Conservation (phyloP, 2,797 vertebrate species). For the Gallinago stenura region DNA sequence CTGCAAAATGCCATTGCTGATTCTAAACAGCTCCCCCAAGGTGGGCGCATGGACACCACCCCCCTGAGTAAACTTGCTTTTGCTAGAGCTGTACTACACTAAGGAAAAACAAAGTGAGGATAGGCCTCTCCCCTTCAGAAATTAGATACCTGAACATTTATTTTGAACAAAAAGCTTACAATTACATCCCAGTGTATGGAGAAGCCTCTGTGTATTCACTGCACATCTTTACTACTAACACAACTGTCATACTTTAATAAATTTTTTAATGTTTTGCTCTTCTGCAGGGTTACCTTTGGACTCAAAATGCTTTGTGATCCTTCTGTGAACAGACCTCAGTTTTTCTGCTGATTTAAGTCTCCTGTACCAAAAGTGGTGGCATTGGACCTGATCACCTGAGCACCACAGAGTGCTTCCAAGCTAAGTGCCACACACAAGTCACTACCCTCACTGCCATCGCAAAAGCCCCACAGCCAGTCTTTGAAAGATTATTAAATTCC, state of each 20-base stretch:
- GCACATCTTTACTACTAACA: not conserved
- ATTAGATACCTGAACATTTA: not conserved
- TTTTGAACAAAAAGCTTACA: not conserved
- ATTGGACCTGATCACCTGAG: not conserved
- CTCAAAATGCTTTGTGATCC: not conserved
- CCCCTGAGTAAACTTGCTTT: not conserved
- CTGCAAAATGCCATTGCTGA: not conserved
- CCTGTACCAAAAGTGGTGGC: not conserved
- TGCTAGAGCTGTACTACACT: not conserved
- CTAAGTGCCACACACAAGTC: not conserved
- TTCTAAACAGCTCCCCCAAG: not conserved
- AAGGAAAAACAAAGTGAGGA: not conserved
- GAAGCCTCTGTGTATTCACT: not conserved
- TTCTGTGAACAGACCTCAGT: not conserved
- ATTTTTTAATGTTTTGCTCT: not conserved
- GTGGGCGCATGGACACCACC: not conserved
- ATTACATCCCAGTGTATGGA: too few species aligned
- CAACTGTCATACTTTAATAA: not conserved
- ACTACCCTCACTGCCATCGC: not conserved
- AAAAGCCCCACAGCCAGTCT: not conserved
- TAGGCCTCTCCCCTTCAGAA: not conserved
- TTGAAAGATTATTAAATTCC: not conserved
- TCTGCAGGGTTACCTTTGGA: not conserved
- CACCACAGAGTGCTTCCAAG: not conserved
- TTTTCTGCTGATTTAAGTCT: not conserved